Conservation (phyloP, 2,797 vertebrate genomes). For the Eleutherodactylus coqui region DNA sequence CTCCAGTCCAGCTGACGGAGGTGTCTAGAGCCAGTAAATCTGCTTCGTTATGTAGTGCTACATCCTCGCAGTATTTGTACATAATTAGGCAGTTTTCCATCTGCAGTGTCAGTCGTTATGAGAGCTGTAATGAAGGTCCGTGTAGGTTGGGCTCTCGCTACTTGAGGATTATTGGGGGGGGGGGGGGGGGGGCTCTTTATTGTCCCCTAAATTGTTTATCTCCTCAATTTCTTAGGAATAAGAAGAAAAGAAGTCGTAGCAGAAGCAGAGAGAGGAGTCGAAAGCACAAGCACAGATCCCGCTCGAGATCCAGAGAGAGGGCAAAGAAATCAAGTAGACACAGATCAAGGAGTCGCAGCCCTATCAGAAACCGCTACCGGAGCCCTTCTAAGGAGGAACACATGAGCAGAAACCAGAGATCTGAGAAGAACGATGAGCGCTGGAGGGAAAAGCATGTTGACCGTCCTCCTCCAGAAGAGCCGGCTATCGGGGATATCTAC, state of each 20-base stretch:
- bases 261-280: slow-evolving; percentile 77
- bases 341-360: slow-evolving; percentile 75
- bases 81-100: no score
- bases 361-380: slow-evolving; percentile 76
- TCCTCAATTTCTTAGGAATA: slow-evolving; percentile 71
- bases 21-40: not conserved
- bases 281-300: slow-evolving; percentile 76
- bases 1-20: no score
- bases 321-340: slow-evolving; percentile 68
- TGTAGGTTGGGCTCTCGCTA: no score
- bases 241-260: slow-evolving; percentile 83
- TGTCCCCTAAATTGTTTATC: not conserved
- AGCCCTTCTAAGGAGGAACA: slow-evolving; percentile 80
- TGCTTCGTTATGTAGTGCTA: not conserved
- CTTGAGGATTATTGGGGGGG: no score
- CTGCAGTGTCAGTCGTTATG: no score
- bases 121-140: no score
- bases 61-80: no score
- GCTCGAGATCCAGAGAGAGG: slow-evolving; percentile 70
- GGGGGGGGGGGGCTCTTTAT: no score
- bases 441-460: slow-evolving; percentile 97
- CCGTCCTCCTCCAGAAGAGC: slow-evolving; percentile 92
- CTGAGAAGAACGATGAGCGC: slow-evolving; percentile 69
- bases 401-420: slow-evolving; percentile 71
- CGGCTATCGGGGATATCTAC: slow-evolving; percentile 94